Evolutionary conservation across 1,140 invertebrate genomes (phyloP).

Genomic region (Trichonephila inaurata): DNA sequence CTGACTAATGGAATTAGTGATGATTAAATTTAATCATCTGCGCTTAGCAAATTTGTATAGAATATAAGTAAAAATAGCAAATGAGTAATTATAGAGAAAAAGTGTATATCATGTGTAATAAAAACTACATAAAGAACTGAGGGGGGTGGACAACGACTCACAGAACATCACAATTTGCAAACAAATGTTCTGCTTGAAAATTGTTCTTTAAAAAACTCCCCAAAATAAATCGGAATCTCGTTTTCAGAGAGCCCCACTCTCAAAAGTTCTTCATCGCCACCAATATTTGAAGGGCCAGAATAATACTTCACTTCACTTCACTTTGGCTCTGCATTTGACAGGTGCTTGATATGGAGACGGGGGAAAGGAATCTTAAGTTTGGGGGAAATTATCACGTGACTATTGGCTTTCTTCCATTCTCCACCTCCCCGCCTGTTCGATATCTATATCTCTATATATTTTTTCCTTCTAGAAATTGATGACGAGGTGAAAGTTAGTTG

Average conservation of each 20-base stretch:
- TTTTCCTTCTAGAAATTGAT: background rate
- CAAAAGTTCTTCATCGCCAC: background rate
- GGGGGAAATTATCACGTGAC: constrained; percentile 32
- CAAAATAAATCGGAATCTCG: constrained; percentile 18
- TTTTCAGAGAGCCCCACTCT: background rate
- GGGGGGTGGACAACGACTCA: too few species aligned
- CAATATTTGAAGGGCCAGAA: constrained; percentile 16
- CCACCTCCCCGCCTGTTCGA: background rate
- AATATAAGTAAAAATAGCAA: too few species aligned
- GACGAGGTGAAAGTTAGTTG: constrained; percentile 1
- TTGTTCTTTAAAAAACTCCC: background rate
- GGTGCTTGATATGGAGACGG: constrained; percentile 6
- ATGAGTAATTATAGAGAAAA: too few species aligned
- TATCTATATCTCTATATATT: background rate
- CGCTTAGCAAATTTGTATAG: too few species aligned
- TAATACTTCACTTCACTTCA: background rate
- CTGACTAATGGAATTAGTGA: too few species aligned
- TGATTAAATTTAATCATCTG: too few species aligned
- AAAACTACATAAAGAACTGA: too few species aligned
- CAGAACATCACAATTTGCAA: background rate
- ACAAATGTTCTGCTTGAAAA: background rate
- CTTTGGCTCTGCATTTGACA: background rate
- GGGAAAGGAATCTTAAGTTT: background rate
- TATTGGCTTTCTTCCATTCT: background rate
- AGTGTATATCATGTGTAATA: too few species aligned